phyloP scores from a whole-genome alignment of 2,888 invertebrate genomes.

The Drosophila histrio region DNA sequence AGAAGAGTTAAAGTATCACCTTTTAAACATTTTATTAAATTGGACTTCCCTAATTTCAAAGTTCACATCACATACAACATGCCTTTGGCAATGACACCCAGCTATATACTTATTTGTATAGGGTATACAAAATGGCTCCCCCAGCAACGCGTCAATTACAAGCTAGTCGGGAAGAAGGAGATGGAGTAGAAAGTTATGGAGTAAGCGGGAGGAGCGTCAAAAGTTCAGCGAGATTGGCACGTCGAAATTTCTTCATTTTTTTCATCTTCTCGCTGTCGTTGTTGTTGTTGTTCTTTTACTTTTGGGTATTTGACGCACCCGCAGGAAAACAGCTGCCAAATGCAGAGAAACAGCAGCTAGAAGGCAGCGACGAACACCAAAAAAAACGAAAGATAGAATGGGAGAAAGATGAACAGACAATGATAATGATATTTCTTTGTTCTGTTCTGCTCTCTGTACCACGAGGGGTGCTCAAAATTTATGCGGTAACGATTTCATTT shows the following conservation, averaged over 20 bases:
- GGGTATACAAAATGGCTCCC: slow-evolving; percentile 15
- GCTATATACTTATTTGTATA: not conserved
- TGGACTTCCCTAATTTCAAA: too few relatives aligned
- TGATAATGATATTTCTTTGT: slow-evolving; percentile 62
- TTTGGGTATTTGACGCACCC: slow-evolving; percentile 45
- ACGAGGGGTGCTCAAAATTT: slow-evolving; percentile 56
- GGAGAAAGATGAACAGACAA: slow-evolving; percentile 44
- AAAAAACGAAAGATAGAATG: not conserved
- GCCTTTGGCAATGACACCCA: not conserved
- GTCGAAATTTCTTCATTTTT: slow-evolving; percentile 21
- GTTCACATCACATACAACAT: too few relatives aligned
- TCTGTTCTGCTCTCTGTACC: slow-evolving; percentile 18
- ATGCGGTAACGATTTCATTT: slow-evolving; percentile 45
- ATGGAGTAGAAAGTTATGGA: too few relatives aligned
- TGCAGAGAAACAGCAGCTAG: slow-evolving; percentile 32
- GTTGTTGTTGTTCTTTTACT: not conserved
- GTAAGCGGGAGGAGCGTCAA: slow-evolving; percentile 21
- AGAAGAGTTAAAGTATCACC: too few relatives aligned
- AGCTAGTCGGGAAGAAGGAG: not conserved
- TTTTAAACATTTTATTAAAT: too few relatives aligned
- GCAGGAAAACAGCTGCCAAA: slow-evolving; percentile 59
- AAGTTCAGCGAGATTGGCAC: slow-evolving; percentile 55
- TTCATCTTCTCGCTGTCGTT: not conserved
- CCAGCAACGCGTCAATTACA: slow-evolving; percentile 37
- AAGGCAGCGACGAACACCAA: not conserved